phyloP scores from a whole-genome alignment of 2,888 invertebrate genomes.

The Polietes domitor region DNA sequence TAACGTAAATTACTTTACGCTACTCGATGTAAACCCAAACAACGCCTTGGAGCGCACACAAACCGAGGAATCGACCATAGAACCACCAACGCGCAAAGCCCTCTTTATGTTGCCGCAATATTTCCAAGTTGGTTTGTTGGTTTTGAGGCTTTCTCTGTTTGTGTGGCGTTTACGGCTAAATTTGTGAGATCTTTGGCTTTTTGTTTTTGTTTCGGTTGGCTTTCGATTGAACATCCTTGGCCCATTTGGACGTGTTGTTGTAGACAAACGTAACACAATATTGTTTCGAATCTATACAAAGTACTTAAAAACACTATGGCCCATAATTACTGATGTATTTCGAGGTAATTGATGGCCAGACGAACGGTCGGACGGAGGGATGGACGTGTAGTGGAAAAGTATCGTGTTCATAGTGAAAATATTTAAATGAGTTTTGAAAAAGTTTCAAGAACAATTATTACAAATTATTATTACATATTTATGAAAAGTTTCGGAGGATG shows the following conservation, averaged over 20 bases:
- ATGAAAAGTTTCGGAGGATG: conserved; percentile 20
- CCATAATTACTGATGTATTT: neutral
- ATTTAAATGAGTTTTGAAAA: conserved; percentile 62
- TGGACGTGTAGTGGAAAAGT: neutral
- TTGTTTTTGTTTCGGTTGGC: conserved; percentile 10
- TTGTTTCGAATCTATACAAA: conserved; percentile 48
- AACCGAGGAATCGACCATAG: too few species aligned
- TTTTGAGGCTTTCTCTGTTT: neutral
- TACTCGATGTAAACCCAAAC: conserved; percentile 24
- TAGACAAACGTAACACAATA: conserved; percentile 31
- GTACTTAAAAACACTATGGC: neutral
- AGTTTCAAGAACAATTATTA: conserved; percentile 61
- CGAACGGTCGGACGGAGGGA: neutral
- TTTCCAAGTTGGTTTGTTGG: neutral
- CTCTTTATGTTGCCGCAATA: neutral
- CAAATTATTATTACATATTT: conserved; percentile 23
- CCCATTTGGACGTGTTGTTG: conserved; percentile 18
- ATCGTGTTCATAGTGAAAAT: conserved; percentile 40
- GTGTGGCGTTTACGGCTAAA: neutral
- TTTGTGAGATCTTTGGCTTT: conserved; percentile 41
- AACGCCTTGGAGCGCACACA: neutral
- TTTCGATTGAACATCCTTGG: conserved; percentile 51
- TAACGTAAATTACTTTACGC: neutral
- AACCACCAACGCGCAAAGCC: neutral
- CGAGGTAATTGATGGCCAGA: too few species aligned